Percentiles rank a stretch among this genome's conserved stretches.
Evolutionary conservation across 2,113 vertebrate genomes (phyloP).

Genomic region (Pimephales promelas): DNA sequence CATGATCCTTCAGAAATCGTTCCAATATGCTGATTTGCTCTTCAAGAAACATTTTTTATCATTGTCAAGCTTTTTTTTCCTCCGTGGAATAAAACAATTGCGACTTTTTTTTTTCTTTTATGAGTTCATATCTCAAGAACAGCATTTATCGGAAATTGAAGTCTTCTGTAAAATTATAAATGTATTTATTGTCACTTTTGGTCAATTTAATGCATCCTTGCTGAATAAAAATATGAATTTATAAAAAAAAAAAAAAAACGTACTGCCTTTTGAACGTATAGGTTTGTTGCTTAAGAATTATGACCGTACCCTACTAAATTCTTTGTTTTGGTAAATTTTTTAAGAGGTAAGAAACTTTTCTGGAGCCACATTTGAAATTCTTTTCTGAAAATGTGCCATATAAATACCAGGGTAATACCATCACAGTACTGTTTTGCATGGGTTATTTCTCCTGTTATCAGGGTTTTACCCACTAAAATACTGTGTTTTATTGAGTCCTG

Average conservation of each 20-base stretch:
- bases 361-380: background rate
- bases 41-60: background rate
- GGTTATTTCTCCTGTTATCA: background rate
- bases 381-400: background rate
- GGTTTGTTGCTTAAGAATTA: background rate
- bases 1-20: background rate
- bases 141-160: background rate
- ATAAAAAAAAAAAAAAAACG: too few species aligned
- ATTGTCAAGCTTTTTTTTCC: background rate
- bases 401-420: background rate
- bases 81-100: too few species aligned
- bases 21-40: background rate
- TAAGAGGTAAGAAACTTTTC: background rate
- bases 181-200: background rate
- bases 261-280: too few species aligned
- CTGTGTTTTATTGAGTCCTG: background rate
- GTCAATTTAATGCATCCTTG: background rate
- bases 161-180: background rate
- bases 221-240: background rate
- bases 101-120: too few species aligned
- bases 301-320: background rate
- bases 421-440: background rate
- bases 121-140: background rate
- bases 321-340: background rate
- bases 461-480: background rate